Evolutionary conservation across 2,888 invertebrate genomes (phyloP).

Genomic region (Cenopis cana): DNA sequence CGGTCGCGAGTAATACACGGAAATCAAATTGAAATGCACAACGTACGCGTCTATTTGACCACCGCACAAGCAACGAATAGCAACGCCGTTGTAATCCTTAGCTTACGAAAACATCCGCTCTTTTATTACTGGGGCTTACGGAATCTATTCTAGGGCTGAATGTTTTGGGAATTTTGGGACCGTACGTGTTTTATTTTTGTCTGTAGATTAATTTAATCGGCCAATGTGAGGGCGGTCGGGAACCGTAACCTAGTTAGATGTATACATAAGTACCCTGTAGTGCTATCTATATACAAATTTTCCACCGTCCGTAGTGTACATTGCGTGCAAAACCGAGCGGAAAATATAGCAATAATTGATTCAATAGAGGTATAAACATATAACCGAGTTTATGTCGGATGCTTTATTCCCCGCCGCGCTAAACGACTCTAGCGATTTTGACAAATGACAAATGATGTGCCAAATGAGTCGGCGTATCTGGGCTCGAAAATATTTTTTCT

Average conservation of each 20-base stretch:
- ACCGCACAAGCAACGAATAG: conserved; percentile 18
- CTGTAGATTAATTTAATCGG: not conserved
- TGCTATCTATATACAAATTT: not conserved
- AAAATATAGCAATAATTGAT: conserved; percentile 23
- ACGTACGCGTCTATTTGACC: not conserved
- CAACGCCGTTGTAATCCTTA: conserved; percentile 23
- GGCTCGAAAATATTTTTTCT: conserved; percentile 30
- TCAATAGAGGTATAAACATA: conserved; percentile 31
- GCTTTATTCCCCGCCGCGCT: conserved; percentile 21
- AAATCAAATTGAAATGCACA: not conserved
- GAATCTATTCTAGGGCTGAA: conserved; percentile 11
- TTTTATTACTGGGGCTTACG: conserved; percentile 31
- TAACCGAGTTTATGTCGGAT: conserved; percentile 19
- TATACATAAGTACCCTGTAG: not conserved
- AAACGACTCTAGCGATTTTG: conserved; percentile 35
- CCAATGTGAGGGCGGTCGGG: not conserved
- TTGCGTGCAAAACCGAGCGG: conserved; percentile 11
- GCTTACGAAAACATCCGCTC: conserved; percentile 24
- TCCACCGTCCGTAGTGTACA: not conserved
- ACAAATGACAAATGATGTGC: conserved; percentile 40
- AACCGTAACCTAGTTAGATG: too few species aligned
- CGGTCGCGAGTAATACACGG: not conserved
- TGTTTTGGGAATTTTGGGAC: not conserved
- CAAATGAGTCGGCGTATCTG: conserved; percentile 37
- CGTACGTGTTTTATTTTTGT: conserved; percentile 7